Conservation (phyloP, 2,797 vertebrate species). For the Thaleichthys pacificus region DNA sequence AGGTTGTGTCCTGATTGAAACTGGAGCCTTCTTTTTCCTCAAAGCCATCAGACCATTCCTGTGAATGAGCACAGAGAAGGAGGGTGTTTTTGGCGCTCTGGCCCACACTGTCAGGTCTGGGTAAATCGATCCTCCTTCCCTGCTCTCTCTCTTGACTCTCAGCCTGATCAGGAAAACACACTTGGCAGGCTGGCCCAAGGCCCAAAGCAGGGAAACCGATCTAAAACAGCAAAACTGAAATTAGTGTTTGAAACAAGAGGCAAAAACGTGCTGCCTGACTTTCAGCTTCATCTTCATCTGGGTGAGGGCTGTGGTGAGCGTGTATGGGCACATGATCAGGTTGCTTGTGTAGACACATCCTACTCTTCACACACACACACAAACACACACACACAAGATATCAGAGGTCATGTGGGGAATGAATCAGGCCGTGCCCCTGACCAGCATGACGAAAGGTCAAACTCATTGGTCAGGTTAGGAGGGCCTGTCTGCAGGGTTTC, state of each 20-base stretch:
- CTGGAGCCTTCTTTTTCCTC: conserved; percentile 59
- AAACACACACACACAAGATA: conserved; percentile 30
- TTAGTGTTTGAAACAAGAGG: conserved; percentile 58
- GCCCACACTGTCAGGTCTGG: conserved; percentile 64
- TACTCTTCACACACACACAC: conserved; percentile 36
- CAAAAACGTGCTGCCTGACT: conserved; percentile 41
- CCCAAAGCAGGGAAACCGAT: conserved; percentile 49
- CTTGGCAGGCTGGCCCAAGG: conserved; percentile 62
- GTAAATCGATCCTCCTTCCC: conserved; percentile 64
- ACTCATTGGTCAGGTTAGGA: conserved; percentile 39
- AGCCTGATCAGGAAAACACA: conserved; percentile 59
- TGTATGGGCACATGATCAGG: no score
- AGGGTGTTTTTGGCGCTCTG: conserved; percentile 55
- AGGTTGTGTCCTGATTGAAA: conserved; percentile 55
- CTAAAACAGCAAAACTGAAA: conserved; percentile 64
- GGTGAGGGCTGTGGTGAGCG: no score
- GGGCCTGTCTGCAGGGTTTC: conserved; percentile 38
- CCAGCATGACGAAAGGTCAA: conserved; percentile 46
- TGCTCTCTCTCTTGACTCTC: conserved; percentile 48
- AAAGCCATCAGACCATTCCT: conserved; percentile 60
- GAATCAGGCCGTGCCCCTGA: conserved; percentile 47
- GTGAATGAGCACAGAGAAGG: conserved; percentile 50
- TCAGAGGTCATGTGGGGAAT: conserved; percentile 49
- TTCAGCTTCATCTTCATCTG: conserved; percentile 31
- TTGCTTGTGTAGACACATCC: no score